Conservation (phyloP, 2,888 invertebrate genomes). For the Smittia sp. region DNA sequence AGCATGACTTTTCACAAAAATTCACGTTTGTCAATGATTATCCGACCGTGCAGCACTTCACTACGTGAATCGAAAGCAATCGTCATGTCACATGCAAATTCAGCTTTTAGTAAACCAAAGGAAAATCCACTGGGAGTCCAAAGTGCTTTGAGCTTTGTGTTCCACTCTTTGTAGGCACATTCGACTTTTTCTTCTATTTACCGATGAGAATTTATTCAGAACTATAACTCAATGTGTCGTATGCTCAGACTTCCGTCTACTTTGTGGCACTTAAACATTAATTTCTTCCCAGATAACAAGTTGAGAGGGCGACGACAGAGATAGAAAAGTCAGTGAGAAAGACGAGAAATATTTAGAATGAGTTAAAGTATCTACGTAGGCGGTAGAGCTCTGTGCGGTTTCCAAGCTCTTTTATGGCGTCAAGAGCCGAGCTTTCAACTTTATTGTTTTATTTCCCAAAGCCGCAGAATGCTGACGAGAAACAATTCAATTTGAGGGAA, state of each 20-base stretch:
- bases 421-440: not conserved
- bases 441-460: no score
- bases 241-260: not conserved
- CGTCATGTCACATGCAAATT: no score
- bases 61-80: no score
- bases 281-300: not conserved
- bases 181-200: no score
- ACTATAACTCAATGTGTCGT: no score
- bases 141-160: no score
- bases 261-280: not conserved
- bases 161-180: no score
- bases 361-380: not conserved
- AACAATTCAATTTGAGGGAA: constrained; percentile 5
- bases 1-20: not conserved
- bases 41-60: no score
- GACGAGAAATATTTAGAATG: not conserved
- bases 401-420: not conserved
- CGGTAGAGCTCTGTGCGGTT: not conserved
- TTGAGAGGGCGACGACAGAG: not conserved
- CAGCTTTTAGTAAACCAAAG: no score
- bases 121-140: no score
- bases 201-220: no score
- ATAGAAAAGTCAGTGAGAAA: not conserved
- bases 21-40: not conserved
- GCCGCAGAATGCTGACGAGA: not conserved